Evolutionary conservation across 2,888 invertebrate genomes (phyloP), one percentile per base, ranked within the genome.

Genomic region (Lasiommata megera): DNA sequence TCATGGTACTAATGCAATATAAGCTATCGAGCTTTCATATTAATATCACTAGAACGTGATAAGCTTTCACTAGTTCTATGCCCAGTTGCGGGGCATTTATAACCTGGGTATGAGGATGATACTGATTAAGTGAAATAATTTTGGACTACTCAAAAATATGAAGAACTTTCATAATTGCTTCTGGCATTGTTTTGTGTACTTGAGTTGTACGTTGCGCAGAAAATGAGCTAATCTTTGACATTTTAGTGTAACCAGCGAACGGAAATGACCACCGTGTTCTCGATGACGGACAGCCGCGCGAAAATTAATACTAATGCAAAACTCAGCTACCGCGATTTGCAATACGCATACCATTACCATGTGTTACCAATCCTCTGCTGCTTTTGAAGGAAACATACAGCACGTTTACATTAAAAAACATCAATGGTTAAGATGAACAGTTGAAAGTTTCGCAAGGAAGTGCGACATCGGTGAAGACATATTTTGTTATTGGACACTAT

Each of bases 251-350:
- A 41, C 52, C 31, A 40, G 6, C 52, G 17, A 47, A 51, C 60
- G 60, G 62, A 62, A 56, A 54, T 54, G 62, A 51, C 58, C 54
- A 43, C 57, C 51, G 36, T 54, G 46, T 54, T n/a, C 37, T 43
- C 43, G 36, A 52, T 56, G 61, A 58, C 50, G 50, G 60, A 58
- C 50, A 59, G 62, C 50, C 46, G 44, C 50, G 44, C 57, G 62
- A 62, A 62, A 62, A 62, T 47, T 62, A 56, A 62, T 54, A 60
- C 62, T 62, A 62, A 62, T 62, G 62, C 47, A 62, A 60, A 41
- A 47, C 41, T 54, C 28, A 3, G n/a, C 34, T 41, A 62, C 44
- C 40, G 43, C 16, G n/a, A 51, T 16, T 17, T 1, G 8, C 16
- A 31, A 23, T 17, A 18, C 0, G 11, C 6, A 6, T 8, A 23